These are phyloP conservation scores for Myoxocephalus aenaeus DNA, from an alignment of 2,797 vertebrate genomes.

Conservation along the genomic window DNA sequence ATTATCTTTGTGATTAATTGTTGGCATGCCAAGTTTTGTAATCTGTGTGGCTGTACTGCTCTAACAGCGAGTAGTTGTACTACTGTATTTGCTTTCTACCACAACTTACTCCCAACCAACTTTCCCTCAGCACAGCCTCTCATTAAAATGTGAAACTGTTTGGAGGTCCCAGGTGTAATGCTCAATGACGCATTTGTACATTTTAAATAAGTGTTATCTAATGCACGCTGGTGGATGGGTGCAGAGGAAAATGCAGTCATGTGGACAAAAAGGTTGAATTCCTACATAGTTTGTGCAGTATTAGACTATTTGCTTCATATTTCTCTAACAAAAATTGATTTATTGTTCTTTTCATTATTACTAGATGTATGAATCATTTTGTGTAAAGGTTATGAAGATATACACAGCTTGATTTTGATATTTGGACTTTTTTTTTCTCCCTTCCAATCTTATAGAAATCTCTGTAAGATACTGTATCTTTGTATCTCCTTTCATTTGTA, in stretches of 20 bases:
- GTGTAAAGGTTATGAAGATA: neutral
- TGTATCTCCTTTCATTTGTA: neutral
- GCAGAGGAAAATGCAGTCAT: neutral
- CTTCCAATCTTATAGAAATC: neutral
- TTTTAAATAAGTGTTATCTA: neutral
- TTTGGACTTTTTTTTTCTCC: neutral
- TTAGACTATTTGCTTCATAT: neutral
- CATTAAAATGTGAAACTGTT: neutral
- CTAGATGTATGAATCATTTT: neutral
- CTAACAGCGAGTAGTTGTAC: neutral
- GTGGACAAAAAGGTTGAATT: neutral
- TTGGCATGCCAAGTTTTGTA: neutral
- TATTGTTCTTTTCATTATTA: neutral
- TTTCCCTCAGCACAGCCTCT: neutral
- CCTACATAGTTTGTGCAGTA: neutral
- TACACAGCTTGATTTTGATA: neutral
- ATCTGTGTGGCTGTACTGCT: neutral
- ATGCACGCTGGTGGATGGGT: neutral
- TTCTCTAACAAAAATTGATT: fast-evolving
- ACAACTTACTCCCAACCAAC: neutral
- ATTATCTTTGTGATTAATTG: neutral
- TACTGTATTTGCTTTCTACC: neutral
- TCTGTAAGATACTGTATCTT: neutral
- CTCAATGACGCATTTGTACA: neutral
- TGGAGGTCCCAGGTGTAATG: neutral